phyloP scores from a whole-genome alignment of 2,113 vertebrate species.

The Hylia prasina region DNA sequence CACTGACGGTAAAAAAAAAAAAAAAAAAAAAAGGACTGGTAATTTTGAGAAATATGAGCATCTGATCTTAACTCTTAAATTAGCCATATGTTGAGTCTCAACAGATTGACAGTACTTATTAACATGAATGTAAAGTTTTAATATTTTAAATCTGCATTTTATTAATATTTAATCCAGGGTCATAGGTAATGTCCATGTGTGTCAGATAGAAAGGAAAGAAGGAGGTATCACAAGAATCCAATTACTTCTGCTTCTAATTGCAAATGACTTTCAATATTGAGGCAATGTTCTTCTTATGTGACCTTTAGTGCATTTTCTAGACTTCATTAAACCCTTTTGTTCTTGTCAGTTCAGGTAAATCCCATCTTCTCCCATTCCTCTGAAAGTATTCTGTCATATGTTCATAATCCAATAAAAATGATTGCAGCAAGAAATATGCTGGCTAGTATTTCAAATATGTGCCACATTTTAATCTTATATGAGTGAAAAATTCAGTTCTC shows the following conservation, averaged over 20 bases:
- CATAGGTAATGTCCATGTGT: slow-evolving; percentile 72
- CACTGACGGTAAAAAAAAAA: background rate
- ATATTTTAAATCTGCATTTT: slow-evolving; percentile 74
- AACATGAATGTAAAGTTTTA: slow-evolving; percentile 71
- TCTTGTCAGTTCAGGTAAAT: slow-evolving; percentile 62
- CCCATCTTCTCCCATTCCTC: background rate
- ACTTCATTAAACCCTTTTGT: slow-evolving; percentile 67
- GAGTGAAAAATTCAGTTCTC: background rate
- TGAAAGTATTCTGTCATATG: slow-evolving; percentile 17
- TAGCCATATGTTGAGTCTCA: slow-evolving; percentile 64
- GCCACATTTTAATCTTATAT: background rate
- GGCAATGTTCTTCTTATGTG: slow-evolving; percentile 59
- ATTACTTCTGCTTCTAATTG: slow-evolving; percentile 69
- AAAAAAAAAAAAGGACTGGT: background rate
- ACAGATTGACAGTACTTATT: slow-evolving; percentile 72
- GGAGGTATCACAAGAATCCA: slow-evolving; percentile 62
- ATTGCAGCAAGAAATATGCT: background rate
- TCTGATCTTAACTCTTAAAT: slow-evolving; percentile 66
- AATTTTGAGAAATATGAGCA: slow-evolving; percentile 60
- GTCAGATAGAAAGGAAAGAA: slow-evolving; percentile 61
- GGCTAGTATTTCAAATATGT: background rate
- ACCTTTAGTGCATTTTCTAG: slow-evolving; percentile 66
- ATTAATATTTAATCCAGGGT: slow-evolving; percentile 71
- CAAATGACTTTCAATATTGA: slow-evolving; percentile 69
- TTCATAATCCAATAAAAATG: slow-evolving; percentile 15